Base-by-base conservation (phyloP, 1,140 invertebrate species). In the Popillia japonica region DNA sequence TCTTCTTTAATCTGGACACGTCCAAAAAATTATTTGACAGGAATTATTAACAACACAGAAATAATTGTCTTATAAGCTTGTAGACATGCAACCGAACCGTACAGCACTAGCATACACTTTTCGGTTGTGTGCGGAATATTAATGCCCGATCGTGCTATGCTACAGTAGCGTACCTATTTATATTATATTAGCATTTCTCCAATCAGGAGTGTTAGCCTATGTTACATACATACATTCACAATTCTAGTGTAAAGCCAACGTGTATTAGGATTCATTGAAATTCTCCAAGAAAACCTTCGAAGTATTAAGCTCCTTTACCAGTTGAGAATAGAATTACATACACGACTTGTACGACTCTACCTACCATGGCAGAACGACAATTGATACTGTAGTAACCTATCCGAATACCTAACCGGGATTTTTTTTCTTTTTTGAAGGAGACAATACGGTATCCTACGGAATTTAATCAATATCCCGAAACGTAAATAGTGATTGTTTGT, bases 281-380 rank as follows among this genome's bases (percentile, higher is more conserved):
- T 68, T 68, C 61, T 23, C 6, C 0, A 68, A 68, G 61, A 34
- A 68, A 68, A 68, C 48, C 48, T 68, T 68, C 22, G 20, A 34
- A 34, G 20, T 22, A 11, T n/a, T 68, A 68, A 23, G 22, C 61
- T 10, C 10, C n/a, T 27, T 34, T 34, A 34, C 61, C 22, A 22
- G 22, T 68, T 68, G 17, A n/a, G n/a, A 34, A 68, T 68, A 22
- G 61, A 68, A 68, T 68, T 27, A 68, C 61, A 23, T 22, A 64
- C 10, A 17, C 4, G 23, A 10, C 11, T 23, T 6, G 23, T 64
- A n/a, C n/a, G n/a, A n/a, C n/a, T n/a, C n/a, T n/a, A n/a, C n/a
- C n/a, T n/a, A n/a, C n/a, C n/a, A n/a, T 68, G 20, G 22, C 61
- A 22, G 61, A 9, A 27, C 20, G 61, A 27, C 61, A 68, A 68